Conservation (phyloP, 2,797 vertebrate species). For the Pseudocheirus occidentalis region DNA sequence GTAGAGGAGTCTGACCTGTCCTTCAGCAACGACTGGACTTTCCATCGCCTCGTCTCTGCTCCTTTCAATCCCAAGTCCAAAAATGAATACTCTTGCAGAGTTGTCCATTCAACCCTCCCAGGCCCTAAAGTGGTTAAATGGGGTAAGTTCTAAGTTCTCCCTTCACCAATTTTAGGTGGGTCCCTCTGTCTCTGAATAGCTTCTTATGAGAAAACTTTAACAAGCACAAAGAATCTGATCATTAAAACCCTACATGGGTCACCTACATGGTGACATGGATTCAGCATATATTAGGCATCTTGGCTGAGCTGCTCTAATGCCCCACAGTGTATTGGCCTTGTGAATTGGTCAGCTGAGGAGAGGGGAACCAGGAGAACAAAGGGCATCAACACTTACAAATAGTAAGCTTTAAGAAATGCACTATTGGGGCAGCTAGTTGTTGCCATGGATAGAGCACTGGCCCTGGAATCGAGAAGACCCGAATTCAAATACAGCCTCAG, state of each 20-base stretch:
- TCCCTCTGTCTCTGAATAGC: not conserved
- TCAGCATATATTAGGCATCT: not conserved
- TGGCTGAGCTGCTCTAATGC: constrained; percentile 1
- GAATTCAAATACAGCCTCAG: not conserved
- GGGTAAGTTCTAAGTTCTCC: constrained; percentile 83
- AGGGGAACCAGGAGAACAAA: not conserved
- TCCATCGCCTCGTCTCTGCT: constrained; percentile 84
- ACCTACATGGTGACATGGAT: not conserved
- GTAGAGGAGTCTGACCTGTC: constrained; percentile 85
- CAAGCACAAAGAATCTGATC: not conserved
- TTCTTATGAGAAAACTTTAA: constrained; percentile 19
- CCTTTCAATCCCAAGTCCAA: constrained; percentile 60
- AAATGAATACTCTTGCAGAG: constrained; percentile 70
- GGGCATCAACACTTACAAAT: not conserved
- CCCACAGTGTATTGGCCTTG: not conserved
- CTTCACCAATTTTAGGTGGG: not conserved
- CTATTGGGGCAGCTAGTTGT: not conserved
- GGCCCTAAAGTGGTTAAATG: accelerated
- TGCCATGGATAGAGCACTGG: not conserved
- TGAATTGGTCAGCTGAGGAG: not conserved
- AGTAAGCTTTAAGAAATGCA: not conserved
- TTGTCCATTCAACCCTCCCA: constrained; percentile 73
- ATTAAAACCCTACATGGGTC: not conserved
- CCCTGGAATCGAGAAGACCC: not conserved
- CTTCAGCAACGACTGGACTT: constrained; percentile 89